Base-by-base conservation (phyloP, 2,113 vertebrate species). In the Oceanodroma tethys region DNA sequence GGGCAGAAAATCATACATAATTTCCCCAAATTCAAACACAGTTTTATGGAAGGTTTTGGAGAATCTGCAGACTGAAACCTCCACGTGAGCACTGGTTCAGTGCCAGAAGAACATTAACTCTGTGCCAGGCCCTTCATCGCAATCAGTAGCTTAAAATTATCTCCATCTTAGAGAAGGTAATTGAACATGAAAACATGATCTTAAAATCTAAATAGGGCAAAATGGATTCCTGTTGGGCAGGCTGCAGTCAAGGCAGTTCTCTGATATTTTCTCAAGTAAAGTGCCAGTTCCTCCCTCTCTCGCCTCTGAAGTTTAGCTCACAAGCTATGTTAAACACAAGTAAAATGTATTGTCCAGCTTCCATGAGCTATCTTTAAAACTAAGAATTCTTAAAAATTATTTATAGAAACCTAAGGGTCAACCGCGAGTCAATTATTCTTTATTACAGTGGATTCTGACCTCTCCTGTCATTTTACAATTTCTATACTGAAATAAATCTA, bases 141-240 rank as follows among this genome's bases (percentile, higher is more conserved):
- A 78, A 86, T 88, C 96, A 91, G 88, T 30, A 84, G 40, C 75
- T 93, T 65, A 23, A 34, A 93, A 84, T 81, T 13, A 55, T n/a
- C 67, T 67, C 65, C 47, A 9, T 47, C 65, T 45, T 2, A 12
- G 21, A 22, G 86, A 56, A 60, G 59, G n/a, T 15, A 53, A 81
- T 29, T 81, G 86, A 58, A 94, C 67, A 86, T 5, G 68, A 66
- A 40, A 62, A 62, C 53, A 55, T 5, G 9, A 86, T 48, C 79
- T 70, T 26, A 6, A 21, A 11, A 52, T 43, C 74, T 56, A 52
- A 92, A 8, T 0, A 30, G 59, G 79, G 26, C 36, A 56, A 6
- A 59, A 62, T 2, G 1, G 9, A 6, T 30, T 23, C 36, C 72
- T 7, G 34, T 4, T 4, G 7, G 83, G 58, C 74, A 55, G 60